A percentile compares a stretch with the other conserved stretches of the same genome.
phyloP scores from a whole-genome alignment of 1,140 invertebrate genomes.

The Musca vetustissima region DNA sequence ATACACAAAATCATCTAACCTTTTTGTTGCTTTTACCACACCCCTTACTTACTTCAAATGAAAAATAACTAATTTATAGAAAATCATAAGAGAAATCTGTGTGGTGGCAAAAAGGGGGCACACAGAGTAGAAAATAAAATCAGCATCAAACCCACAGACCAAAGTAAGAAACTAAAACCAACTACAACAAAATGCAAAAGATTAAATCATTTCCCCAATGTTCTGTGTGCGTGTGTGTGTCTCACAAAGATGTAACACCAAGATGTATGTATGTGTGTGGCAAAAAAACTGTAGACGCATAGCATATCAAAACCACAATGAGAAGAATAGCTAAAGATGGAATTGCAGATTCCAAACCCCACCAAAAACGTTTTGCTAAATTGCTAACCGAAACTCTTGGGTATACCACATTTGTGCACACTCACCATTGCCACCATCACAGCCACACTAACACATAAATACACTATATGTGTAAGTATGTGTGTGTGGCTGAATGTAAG shows the following conservation, averaged over 20 bases:
- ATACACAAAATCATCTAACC: too few species aligned
- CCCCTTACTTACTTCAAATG: background rate
- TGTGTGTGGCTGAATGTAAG: too few species aligned
- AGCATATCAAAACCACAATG: constrained; percentile 10
- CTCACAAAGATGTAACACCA: too few species aligned
- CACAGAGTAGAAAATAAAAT: background rate
- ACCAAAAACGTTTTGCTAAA: constrained; percentile 20
- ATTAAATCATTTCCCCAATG: constrained; percentile 12
- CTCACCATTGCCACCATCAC: background rate
- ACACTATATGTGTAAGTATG: too few species aligned
- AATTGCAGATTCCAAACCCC: constrained; percentile 4
- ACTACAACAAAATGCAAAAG: constrained; percentile 8
- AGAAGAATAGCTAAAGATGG: constrained; percentile 6
- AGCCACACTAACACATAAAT: background rate
- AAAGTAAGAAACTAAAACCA: background rate
- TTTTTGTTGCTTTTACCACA: too few species aligned
- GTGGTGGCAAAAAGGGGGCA: background rate
- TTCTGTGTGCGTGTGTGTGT: too few species aligned
- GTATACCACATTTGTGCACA: constrained; percentile 14
- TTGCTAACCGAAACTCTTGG: constrained; percentile 21
- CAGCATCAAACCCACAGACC: too few species aligned
- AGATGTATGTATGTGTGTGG: background rate
- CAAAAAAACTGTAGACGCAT: constrained; percentile 4
- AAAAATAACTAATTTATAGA: constrained; percentile 21
- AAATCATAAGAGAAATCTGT: constrained; percentile 14